Percentiles rank a stretch among this genome's conserved stretches.
These are phyloP conservation scores for Artibeus jamaicensis DNA, from an alignment of 2,797 vertebrate species.

Conservation along the genomic window DNA sequence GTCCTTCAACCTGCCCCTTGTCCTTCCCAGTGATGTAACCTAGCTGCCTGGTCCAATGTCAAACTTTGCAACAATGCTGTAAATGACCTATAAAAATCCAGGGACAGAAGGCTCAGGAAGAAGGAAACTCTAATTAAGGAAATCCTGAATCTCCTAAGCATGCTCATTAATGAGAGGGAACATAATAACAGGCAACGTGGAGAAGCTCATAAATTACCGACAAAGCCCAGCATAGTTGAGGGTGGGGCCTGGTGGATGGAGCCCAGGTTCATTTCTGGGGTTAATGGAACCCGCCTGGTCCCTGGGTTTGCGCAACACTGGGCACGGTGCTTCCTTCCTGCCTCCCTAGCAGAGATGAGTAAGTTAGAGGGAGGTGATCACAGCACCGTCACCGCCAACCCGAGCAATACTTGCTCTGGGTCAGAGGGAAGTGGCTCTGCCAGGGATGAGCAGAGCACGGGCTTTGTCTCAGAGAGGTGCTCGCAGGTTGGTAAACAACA, in stretches of 20 bases:
- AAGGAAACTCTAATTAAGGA: constrained; percentile 75
- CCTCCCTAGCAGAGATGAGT: not conserved
- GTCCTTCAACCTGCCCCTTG: not conserved
- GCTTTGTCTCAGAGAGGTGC: not conserved
- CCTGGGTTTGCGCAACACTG: constrained; percentile 1
- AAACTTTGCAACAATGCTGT: constrained; percentile 60
- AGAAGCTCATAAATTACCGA: constrained; percentile 77
- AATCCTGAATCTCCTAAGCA: constrained; percentile 56
- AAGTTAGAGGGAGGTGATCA: constrained; percentile 21
- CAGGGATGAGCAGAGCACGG: not conserved
- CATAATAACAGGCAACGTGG: constrained; percentile 78
- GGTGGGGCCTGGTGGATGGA: constrained; percentile 27
- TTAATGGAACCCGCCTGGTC: constrained; percentile 54
- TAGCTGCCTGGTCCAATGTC: not conserved
- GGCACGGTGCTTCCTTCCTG: not conserved
- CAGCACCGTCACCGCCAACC: not conserved
- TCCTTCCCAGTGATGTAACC: not conserved
- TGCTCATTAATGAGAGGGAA: constrained; percentile 39
- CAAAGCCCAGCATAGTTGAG: constrained; percentile 6
- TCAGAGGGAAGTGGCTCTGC: constrained; percentile 51
- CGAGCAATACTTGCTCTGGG: constrained; percentile 22
- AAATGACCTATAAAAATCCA: constrained; percentile 46
- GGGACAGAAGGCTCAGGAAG: constrained; percentile 50
- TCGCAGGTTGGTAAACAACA: not conserved
- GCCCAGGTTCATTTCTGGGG: constrained; percentile 44